A percentile compares a stretch with the other conserved stretches of the same genome.
phyloP scores from a whole-genome alignment of 2,113 vertebrate species.

The Anolis carolinensis region DNA sequence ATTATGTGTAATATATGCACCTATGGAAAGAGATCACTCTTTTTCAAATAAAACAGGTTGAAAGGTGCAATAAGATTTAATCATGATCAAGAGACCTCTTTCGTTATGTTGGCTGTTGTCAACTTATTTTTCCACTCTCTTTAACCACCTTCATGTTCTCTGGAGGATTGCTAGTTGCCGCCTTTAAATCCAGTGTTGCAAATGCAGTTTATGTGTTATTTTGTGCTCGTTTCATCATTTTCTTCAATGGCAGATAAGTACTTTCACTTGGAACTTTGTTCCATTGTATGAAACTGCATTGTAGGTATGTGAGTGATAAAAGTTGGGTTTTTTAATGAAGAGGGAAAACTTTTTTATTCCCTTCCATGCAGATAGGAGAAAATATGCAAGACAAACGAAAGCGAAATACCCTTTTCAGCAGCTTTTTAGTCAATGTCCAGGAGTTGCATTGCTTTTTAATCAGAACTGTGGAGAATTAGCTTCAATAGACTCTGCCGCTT shows the following conservation, averaged over 20 bases:
- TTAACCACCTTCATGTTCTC: neutral
- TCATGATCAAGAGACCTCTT: neutral
- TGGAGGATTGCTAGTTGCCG: neutral
- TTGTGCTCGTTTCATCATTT: neutral
- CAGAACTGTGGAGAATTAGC: constrained; percentile 1
- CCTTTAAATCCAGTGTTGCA: neutral
- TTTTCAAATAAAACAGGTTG: no score
- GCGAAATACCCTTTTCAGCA: neutral
- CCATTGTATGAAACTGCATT: neutral
- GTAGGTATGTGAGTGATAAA: no score
- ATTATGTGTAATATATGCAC: no score
- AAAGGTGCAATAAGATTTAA: neutral
- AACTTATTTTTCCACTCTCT: no score
- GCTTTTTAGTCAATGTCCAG: constrained; percentile 1
- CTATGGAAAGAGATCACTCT: no score
- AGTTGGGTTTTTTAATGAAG: neutral
- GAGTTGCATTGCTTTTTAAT: neutral
- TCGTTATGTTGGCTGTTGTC: neutral
- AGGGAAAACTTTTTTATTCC: neutral
- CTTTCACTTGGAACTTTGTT: neutral
- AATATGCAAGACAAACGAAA: neutral
- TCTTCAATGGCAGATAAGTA: neutral
- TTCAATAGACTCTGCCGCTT: neutral
- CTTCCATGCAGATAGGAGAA: neutral
- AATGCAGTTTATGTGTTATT: neutral